Base-by-base conservation (phyloP, 35 echinoderm and acorn worm species). In the Nesometra sesokonis region DNA sequence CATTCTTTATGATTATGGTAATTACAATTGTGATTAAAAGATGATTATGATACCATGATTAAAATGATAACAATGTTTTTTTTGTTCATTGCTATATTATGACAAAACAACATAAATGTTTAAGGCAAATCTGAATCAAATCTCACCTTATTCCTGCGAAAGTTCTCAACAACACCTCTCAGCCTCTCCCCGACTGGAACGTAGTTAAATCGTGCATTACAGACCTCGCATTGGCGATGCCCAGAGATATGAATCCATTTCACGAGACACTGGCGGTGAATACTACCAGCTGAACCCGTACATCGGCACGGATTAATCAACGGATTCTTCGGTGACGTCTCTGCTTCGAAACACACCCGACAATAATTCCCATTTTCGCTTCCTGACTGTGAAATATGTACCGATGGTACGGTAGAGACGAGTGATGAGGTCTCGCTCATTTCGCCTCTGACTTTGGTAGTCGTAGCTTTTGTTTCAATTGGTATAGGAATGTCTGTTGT, bases 241-340 rank as follows among this genome's bases (percentile, higher is more conserved):
- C 95, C 89, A 4, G 95, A 97, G 80, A 97, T 93, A 86, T 97
- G 95, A 52, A 97, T 97, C 95, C 95, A 97, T 35, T 97, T 97
- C 23, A 93, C 91, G 78, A 97, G 89, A 87, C 95, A 97, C 89
- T 93, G 91, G 32, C 91, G 89, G 78, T 97, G 95, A 88, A 97
- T 93, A 91, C 91, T 93, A 30, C 91, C 95, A 77, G 95, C 89
- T 46, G 95, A 97, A 33, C 94, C 95, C 29, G 89, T 88, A 77
- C 95, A 93, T 30, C 91, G 89, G 86, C 96, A 99, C 27, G 96
- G 96, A 37, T 93, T 85, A 0, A 99, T 99, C 43, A 99, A 88
- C 32, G 93, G 80, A 76, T 99, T 99, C 82, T 93, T 94, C 29
- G 96, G 85, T 37, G 92, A 94, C 11, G 87, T 93, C 80, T 99